Percentiles rank a stretch among this genome's conserved stretches.
These are phyloP conservation scores for Andrena hattorfiana DNA, from an alignment of 2,888 invertebrate genomes.

Conservation along the genomic window DNA sequence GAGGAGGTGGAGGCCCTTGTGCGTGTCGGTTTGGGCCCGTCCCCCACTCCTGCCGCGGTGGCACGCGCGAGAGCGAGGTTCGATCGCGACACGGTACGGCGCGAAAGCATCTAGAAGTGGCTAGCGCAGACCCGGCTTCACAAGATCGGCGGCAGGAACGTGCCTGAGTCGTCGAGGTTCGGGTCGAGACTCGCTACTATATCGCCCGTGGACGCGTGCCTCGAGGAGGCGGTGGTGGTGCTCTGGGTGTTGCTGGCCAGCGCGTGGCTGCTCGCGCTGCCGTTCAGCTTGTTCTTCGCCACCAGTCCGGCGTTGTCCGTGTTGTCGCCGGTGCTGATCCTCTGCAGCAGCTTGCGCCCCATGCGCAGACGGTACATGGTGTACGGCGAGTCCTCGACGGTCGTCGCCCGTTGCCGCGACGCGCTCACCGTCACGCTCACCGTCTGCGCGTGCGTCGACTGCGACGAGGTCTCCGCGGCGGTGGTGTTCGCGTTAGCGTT, in stretches of 20 bases:
- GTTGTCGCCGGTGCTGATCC: slow-evolving; percentile 78
- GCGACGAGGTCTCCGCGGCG: slow-evolving; percentile 71
- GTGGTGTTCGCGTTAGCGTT: slow-evolving; percentile 67
- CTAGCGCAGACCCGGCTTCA: slow-evolving; percentile 85
- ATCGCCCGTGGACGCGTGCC: slow-evolving; percentile 84
- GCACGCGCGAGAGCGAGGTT: slow-evolving; percentile 39
- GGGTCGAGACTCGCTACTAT: slow-evolving; percentile 85
- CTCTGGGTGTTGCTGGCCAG: slow-evolving; percentile 81
- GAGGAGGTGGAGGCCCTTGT: too few relatives aligned
- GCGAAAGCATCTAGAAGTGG: slow-evolving; percentile 79
- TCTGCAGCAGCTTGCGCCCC: slow-evolving; percentile 81
- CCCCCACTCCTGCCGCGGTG: slow-evolving; percentile 26
- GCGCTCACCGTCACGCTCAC: slow-evolving; percentile 79
- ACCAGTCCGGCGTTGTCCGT: slow-evolving; percentile 76
- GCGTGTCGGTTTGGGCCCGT: too few relatives aligned
- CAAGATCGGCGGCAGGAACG: slow-evolving; percentile 88
- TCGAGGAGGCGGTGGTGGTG: slow-evolving; percentile 80
- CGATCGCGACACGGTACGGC: slow-evolving; percentile 36
- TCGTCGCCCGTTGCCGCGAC: slow-evolving; percentile 86
- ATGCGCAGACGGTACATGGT: slow-evolving; percentile 84
- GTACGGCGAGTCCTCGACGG: slow-evolving; percentile 84
- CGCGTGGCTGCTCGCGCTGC: slow-evolving; percentile 83
- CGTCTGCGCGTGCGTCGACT: slow-evolving; percentile 74
- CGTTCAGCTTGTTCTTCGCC: slow-evolving; percentile 83
- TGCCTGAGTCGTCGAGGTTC: slow-evolving; percentile 88